Evolutionary conservation across 92 coral and sea anemone genomes (phyloP).

Genomic region (Palythoa heliodiscus): DNA sequence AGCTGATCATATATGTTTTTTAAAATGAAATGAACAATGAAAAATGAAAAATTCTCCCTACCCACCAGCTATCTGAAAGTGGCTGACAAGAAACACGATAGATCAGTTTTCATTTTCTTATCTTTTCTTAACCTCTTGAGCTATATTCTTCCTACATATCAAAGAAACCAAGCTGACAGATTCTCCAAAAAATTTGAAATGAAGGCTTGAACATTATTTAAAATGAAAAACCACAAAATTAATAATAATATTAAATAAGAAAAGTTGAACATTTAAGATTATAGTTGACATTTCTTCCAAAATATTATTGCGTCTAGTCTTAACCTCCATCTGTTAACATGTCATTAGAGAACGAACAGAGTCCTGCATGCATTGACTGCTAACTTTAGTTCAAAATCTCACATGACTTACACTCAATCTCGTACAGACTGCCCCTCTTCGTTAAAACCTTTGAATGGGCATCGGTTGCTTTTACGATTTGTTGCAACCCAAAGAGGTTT

Average conservation of each 20-base stretch:
- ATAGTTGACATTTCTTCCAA: background rate
- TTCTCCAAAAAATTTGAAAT: background rate
- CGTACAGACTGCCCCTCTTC: constrained; percentile 75
- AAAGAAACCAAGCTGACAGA: background rate
- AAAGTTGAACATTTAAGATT: background rate
- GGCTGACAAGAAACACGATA: background rate
- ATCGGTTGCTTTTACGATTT: constrained; percentile 77
- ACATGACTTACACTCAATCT: constrained; percentile 86
- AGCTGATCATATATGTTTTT: too few relatives aligned
- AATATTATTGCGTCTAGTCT: background rate
- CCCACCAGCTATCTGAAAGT: too few relatives aligned
- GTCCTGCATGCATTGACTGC: background rate
- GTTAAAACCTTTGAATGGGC: constrained; percentile 94
- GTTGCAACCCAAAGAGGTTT: constrained; percentile 42
- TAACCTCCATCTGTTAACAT: background rate
- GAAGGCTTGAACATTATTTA: background rate
- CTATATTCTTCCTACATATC: background rate
- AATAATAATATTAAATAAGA: too few relatives aligned
- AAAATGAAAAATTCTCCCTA: too few relatives aligned
- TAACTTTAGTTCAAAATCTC: background rate
- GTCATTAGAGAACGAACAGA: background rate
- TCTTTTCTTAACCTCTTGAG: background rate
- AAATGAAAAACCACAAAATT: background rate
- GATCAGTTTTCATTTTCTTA: background rate
- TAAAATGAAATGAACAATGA: too few relatives aligned